phyloP scores from a whole-genome alignment of 2,797 vertebrate genomes.

The Danionella dracula region DNA sequence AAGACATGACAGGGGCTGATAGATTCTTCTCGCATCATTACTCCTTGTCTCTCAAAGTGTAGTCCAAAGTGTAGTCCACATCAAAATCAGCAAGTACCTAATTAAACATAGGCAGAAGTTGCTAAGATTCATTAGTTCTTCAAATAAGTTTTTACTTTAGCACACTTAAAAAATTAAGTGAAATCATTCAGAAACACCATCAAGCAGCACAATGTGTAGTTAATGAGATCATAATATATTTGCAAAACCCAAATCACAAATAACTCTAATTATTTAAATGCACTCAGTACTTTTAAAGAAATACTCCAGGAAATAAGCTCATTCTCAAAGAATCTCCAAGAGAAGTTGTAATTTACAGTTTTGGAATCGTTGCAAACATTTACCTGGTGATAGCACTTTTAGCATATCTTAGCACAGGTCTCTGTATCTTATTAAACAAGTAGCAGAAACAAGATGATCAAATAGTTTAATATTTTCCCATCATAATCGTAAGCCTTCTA shows the following conservation, averaged over 20 bases:
- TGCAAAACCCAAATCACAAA: neutral
- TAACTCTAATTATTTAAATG: too few species aligned
- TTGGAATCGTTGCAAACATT: too few species aligned
- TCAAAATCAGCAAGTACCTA: slow-evolving; percentile 6
- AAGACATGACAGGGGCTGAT: slow-evolving; percentile 55
- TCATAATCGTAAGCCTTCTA: too few species aligned
- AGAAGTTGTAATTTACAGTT: too few species aligned
- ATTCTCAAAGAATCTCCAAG: too few species aligned
- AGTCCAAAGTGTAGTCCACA: slow-evolving; percentile 34
- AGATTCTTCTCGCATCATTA: slow-evolving; percentile 62
- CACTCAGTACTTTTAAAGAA: too few species aligned
- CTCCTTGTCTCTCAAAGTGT: slow-evolving; percentile 50
- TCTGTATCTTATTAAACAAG: too few species aligned
- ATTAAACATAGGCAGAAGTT: neutral
- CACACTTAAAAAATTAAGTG: neutral
- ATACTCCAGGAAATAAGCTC: too few species aligned
- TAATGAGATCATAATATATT: neutral
- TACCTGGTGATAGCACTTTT: too few species aligned
- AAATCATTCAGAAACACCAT: neutral
- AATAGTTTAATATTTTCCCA: too few species aligned
- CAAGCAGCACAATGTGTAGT: neutral
- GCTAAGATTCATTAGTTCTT: neutral
- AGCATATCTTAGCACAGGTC: too few species aligned
- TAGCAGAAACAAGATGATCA: too few species aligned
- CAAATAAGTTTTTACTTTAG: neutral